A percentile compares a stretch with the other conserved stretches of the same genome.
These are phyloP conservation scores for Lithophane socia DNA, from an alignment of 2,888 invertebrate species.

Conservation along the genomic window DNA sequence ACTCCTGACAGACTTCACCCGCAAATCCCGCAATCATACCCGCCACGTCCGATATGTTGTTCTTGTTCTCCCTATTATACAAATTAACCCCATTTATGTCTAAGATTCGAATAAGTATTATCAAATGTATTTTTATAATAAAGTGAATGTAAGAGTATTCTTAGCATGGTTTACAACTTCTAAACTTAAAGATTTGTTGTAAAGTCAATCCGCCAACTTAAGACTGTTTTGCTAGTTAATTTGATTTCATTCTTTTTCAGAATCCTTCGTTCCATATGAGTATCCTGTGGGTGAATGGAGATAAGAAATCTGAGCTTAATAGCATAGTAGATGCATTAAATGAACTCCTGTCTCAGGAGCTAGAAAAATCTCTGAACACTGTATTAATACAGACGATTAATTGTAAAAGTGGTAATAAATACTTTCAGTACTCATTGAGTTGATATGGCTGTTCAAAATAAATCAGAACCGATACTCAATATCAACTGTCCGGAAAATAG, in stretches of 20 bases:
- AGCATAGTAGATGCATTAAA: slow-evolving; percentile 88
- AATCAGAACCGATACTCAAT: slow-evolving; percentile 52
- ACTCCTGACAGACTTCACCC: not conserved
- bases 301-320: slow-evolving; percentile 89
- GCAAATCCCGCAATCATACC: too few species aligned
- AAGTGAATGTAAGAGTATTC: too few species aligned
- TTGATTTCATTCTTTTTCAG: slow-evolving; percentile 85
- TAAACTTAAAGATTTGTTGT: not conserved
- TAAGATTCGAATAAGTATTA: not conserved
- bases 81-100: not conserved
- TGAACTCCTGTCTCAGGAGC: slow-evolving; percentile 77
- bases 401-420: slow-evolving; percentile 95
- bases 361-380: slow-evolving; percentile 80
- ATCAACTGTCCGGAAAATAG: slow-evolving; percentile 60
- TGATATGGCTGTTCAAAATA: slow-evolving; percentile 68
- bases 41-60: not conserved
- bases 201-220: not conserved
- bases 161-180: not conserved
- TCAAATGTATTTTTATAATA: not conserved
- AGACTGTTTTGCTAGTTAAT: not conserved
- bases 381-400: slow-evolving; percentile 89
- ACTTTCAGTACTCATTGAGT: slow-evolving; percentile 90
- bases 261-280: slow-evolving; percentile 96
- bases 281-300: slow-evolving; percentile 94
- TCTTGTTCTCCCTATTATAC: not conserved